These are phyloP conservation scores for Myiopsitta monachus DNA, from an alignment of 2,113 vertebrate genomes.

Conservation along the genomic window DNA sequence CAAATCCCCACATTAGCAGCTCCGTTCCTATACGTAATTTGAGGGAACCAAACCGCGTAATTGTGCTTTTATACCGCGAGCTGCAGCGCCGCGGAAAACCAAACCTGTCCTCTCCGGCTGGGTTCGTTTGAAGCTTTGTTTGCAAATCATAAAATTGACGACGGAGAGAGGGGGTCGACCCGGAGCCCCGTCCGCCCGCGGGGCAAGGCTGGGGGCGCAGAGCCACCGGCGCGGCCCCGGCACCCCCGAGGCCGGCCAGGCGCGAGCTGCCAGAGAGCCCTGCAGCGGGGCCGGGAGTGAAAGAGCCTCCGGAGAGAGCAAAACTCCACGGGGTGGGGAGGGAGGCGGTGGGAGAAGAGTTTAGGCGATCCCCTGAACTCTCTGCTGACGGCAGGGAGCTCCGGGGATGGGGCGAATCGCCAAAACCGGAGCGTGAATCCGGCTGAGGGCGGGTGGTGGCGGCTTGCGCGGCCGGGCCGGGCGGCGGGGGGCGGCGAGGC, in stretches of 20 bases:
- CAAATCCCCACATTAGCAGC: background rate
- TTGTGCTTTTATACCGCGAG: background rate
- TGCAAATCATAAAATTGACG: conserved; percentile 35
- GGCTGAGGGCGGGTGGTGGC: background rate
- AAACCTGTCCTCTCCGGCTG: background rate
- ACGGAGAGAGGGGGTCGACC: background rate
- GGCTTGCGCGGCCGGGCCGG: background rate
- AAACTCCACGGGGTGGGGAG: background rate
- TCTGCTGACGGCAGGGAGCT: background rate
- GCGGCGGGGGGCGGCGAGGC: background rate
- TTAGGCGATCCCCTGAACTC: background rate
- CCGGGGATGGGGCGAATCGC: background rate
- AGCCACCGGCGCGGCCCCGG: background rate
- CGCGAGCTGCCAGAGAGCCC: background rate
- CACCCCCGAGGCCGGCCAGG: background rate
- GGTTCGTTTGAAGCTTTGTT: conserved; percentile 57
- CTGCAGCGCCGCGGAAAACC: background rate
- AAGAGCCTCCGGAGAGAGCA: background rate
- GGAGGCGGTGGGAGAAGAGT: background rate
- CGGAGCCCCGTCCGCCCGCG: background rate
- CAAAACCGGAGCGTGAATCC: background rate
- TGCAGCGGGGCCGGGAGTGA: background rate
- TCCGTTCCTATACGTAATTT: background rate
- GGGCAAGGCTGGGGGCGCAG: background rate
- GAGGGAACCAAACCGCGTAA: background rate